Conservation (phyloP, 1,140 invertebrate species). For the Spodoptera litura region DNA sequence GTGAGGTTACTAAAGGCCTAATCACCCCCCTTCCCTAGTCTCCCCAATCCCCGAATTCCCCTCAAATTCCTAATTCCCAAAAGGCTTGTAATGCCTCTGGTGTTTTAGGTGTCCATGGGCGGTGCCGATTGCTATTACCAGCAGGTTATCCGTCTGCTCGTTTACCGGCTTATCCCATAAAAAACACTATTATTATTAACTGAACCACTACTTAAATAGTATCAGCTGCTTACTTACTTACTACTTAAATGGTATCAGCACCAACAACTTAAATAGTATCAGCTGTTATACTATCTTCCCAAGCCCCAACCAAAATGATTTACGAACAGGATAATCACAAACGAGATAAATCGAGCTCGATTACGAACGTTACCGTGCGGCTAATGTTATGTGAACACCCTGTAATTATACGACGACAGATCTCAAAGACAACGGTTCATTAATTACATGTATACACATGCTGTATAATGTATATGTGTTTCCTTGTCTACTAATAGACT, state of each 20-base stretch:
- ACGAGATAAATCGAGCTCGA: slow-evolving; percentile 32
- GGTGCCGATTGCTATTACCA: no score
- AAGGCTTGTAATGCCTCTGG: no score
- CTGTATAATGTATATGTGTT: neutral
- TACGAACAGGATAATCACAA: slow-evolving; percentile 7
- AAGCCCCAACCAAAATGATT: neutral
- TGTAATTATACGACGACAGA: slow-evolving; percentile 6
- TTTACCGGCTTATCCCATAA: no score
- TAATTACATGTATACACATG: neutral
- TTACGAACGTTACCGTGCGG: slow-evolving; percentile 15
- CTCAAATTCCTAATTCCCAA: no score
- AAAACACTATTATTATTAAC: no score
- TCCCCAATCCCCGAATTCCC: no score
- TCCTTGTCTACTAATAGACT: neutral
- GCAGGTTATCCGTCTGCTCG: no score
- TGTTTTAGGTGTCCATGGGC: no score
- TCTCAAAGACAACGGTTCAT: slow-evolving; percentile 26
- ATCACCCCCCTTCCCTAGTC: no score
- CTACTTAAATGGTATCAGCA: neutral
- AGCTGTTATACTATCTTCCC: neutral
- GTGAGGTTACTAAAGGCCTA: no score
- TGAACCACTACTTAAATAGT: no score
- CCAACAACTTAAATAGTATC: neutral
- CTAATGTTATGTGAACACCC: slow-evolving; percentile 34
- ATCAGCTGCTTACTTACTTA: neutral